phyloP scores from a whole-genome alignment of 2,797 vertebrate genomes.

The Lophius americanus region DNA sequence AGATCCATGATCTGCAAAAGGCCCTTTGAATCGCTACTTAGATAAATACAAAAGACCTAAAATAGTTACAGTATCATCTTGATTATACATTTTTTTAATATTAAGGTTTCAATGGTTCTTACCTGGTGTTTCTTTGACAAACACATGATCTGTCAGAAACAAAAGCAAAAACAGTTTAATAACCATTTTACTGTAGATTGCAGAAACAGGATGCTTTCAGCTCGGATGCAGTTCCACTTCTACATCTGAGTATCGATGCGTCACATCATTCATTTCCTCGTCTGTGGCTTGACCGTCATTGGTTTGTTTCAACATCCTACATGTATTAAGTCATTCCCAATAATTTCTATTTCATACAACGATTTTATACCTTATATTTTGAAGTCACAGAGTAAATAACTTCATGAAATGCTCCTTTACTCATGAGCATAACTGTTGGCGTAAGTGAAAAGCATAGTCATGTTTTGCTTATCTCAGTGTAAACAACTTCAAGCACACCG shows the following conservation, averaged over 20 bases:
- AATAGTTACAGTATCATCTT: neutral
- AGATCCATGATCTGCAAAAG: neutral
- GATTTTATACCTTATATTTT: no score
- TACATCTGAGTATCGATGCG: neutral
- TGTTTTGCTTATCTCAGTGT: no score
- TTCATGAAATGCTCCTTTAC: no score
- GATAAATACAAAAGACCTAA: neutral
- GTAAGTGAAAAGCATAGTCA: no score
- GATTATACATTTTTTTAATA: neutral
- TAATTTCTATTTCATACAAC: no score
- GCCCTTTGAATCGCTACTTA: neutral
- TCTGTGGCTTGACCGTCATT: neutral
- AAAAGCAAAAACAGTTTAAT: conserved; percentile 43
- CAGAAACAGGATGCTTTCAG: conserved; percentile 22
- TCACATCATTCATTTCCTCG: neutral
- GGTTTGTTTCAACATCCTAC: conserved; percentile 21
- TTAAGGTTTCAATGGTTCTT: conserved; percentile 25
- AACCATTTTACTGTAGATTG: conserved; percentile 29
- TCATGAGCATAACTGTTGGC: no score
- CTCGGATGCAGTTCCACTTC: neutral
- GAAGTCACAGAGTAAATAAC: no score
- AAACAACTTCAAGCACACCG: no score
- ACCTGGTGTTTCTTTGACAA: conserved; percentile 51
- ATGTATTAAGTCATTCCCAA: no score
- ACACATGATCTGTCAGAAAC: conserved; percentile 33